Conservation (phyloP, 2,888 invertebrate genomes). For the Andrena flavipes region DNA sequence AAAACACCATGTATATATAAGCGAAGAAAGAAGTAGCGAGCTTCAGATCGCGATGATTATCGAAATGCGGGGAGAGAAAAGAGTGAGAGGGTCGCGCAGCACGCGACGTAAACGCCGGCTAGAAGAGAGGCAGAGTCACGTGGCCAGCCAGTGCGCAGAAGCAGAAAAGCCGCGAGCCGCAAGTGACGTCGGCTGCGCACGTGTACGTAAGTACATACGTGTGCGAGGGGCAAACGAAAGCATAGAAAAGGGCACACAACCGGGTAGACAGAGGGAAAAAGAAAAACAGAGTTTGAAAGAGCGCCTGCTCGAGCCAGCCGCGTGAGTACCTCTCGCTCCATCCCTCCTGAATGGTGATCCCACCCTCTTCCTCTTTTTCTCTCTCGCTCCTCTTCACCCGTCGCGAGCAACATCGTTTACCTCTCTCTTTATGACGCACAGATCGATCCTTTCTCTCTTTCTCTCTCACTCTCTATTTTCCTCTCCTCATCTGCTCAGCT, state of each 20-base stretch:
- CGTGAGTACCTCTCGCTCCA: slow-evolving; percentile 14
- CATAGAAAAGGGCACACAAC: slow-evolving; percentile 9
- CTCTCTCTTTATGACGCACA: slow-evolving; percentile 41
- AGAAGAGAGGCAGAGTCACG: slow-evolving; percentile 32
- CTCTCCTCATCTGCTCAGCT: slow-evolving; percentile 20
- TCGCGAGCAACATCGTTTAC: slow-evolving; percentile 11
- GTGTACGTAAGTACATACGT: slow-evolving; percentile 26
- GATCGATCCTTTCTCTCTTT: slow-evolving; percentile 55
- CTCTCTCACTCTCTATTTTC: slow-evolving; percentile 29
- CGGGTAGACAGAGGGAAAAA: slow-evolving; percentile 14
- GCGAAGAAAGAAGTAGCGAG: not conserved
- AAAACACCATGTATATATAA: not conserved
- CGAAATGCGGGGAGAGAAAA: not conserved
- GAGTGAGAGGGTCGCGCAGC: not conserved
- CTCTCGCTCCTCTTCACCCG: not conserved
- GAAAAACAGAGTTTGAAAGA: slow-evolving; percentile 39
- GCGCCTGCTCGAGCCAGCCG: slow-evolving; percentile 27
- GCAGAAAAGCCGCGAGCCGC: slow-evolving; percentile 24
- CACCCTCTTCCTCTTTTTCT: slow-evolving; percentile 11
- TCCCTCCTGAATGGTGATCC: not conserved
- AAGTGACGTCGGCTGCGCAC: slow-evolving; percentile 31
- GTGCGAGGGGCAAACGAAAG: slow-evolving; percentile 24
- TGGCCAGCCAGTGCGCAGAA: slow-evolving; percentile 53
- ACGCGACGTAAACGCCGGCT: slow-evolving; percentile 27
- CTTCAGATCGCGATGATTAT: not conserved